These are phyloP conservation scores for Thamnaconus septentrionalis DNA, from an alignment of 2,113 vertebrate species.

Conservation along the genomic window DNA sequence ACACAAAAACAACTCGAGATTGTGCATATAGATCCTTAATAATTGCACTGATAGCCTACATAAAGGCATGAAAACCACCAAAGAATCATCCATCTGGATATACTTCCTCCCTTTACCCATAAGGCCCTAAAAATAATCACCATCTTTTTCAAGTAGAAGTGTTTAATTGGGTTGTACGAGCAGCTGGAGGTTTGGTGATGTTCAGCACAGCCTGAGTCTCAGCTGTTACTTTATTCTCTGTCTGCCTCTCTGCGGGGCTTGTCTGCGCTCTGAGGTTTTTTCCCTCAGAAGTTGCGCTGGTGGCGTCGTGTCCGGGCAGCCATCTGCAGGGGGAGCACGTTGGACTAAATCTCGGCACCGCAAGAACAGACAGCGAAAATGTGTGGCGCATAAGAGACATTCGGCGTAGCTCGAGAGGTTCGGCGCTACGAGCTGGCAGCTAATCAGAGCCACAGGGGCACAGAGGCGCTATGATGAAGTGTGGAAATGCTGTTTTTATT, in stretches of 20 bases:
- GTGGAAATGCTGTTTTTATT: neutral
- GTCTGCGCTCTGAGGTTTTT: conserved; percentile 55
- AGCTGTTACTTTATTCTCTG: conserved; percentile 74
- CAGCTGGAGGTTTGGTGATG: conserved; percentile 76
- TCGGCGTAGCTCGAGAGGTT: conserved; percentile 18
- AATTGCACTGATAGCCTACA: conserved; percentile 73
- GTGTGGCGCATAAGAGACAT: conserved; percentile 10
- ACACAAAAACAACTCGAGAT: conserved; percentile 63
- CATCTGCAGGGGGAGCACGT: conserved; percentile 62
- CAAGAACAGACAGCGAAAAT: conserved; percentile 35
- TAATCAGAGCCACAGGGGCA: neutral
- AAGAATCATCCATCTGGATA: conserved; percentile 76
- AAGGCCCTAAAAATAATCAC: conserved; percentile 77
- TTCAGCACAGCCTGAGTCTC: conserved; percentile 72
- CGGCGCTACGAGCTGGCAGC: conserved; percentile 6
- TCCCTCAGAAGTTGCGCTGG: conserved; percentile 48
- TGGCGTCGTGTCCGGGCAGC: conserved; percentile 64
- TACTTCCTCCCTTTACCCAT: conserved; percentile 77
- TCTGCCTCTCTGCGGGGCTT: conserved; percentile 65
- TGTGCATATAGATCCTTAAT: conserved; percentile 76
- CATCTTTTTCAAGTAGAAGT: conserved; percentile 78
- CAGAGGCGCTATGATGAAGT: conserved; percentile 6
- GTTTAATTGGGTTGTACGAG: conserved; percentile 77
- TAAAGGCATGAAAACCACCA: conserved; percentile 71
- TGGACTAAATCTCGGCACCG: conserved; percentile 26